Conservation (phyloP, 2,797 vertebrate species). For the Sebastes umbrosus region DNA sequence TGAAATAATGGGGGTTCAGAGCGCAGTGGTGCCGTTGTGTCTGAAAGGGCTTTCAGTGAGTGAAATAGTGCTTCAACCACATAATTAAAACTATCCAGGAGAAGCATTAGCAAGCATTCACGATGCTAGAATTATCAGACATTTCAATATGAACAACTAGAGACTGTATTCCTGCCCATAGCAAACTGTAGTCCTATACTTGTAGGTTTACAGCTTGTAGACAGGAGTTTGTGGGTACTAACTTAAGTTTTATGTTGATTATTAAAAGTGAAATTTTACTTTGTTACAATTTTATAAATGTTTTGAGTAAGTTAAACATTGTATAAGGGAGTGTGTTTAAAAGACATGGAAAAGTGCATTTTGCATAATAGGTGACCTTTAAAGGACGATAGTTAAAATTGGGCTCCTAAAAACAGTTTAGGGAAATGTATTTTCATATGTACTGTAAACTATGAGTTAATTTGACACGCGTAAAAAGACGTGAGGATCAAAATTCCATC, state of each 20-base stretch:
- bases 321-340: background rate
- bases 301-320: background rate
- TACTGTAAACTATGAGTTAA: background rate
- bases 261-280: background rate
- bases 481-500: background rate
- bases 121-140: background rate
- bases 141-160: background rate
- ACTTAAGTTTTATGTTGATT: background rate
- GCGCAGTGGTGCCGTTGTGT: no score
- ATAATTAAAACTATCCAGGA: background rate
- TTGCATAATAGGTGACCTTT: background rate
- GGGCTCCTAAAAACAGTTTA: background rate
- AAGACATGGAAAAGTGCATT: no score
- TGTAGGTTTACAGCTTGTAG: background rate
- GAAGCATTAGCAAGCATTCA: background rate
- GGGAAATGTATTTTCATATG: background rate
- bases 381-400: no score
- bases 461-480: background rate
- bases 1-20: no score
- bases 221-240: background rate
- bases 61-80: background rate
- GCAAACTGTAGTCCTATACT: no score
- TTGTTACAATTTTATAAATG: background rate
- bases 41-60: no score
- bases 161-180: background rate